Evolutionary conservation across 2,113 vertebrate species (phyloP), one percentile per base, ranked within the genome.

Genomic region (Chrysochloris asiatica): DNA sequence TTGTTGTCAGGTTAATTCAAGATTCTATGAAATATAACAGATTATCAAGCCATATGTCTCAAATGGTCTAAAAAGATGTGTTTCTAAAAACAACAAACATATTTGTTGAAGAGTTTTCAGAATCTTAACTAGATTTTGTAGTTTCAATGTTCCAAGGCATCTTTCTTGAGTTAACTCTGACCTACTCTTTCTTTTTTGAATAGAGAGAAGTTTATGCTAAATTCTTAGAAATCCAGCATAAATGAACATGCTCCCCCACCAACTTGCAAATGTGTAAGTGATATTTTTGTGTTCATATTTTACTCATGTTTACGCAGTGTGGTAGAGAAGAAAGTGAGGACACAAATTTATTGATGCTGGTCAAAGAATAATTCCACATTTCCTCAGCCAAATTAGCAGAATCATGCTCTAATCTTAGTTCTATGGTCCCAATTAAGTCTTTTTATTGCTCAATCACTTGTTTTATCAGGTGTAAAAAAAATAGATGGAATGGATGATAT

Each of bases 1-100:
- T 79, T 78, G 28, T 14, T 89, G 3, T 67, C n/a, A 50, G 52
- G 63, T 81, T 84, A 67, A 91, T 54, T 92, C 63, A 91, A 95
- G 73, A 67, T 48, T 69, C 84, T 83, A 36, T 80, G 83, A 89
- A 67, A 79, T 93, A 61, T 52, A 3, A n/a, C n/a, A n/a, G n/a
- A n/a, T n/a, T n/a, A n/a, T n/a, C n/a, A n/a, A n/a, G n/a, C n/a
- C n/a, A n/a, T 43, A n/a, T 75, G 72, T 61, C 90, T 86, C 71
- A 63, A 43, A 12, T 17, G 76, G 26, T 69, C 63, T 89, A 21
- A 67, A 91, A 87, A 63, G 45, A 73, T 88, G 21, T 30, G 77
- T 71, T 75, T 16, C 22, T 61, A 52, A 94, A 89, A 89, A 77
- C 43, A 94, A 65, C 72, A 81, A 48, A 88, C 65, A n/a, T 36